phyloP scores from a whole-genome alignment of 2,888 invertebrate species.

The Anticlea derivata region DNA sequence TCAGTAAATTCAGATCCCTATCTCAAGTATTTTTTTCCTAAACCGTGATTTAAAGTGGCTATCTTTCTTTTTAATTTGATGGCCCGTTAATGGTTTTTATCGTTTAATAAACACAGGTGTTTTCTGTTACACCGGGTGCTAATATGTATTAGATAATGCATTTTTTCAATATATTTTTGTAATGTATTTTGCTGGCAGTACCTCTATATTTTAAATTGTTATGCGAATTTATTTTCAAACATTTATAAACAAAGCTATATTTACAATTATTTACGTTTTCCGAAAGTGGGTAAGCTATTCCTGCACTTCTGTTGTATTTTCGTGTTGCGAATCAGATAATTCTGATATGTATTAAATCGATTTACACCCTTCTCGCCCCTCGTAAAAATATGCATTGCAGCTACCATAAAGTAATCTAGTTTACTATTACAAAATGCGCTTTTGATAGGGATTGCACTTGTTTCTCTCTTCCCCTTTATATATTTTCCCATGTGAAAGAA shows the following conservation, averaged over 20 bases:
- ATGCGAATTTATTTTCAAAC: slow-evolving; percentile 51
- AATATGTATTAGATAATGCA: slow-evolving; percentile 51
- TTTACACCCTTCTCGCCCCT: slow-evolving; percentile 49
- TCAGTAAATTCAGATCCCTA: slow-evolving; percentile 79
- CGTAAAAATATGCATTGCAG: slow-evolving; percentile 57
- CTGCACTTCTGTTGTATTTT: slow-evolving; percentile 25
- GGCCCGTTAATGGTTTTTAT: slow-evolving; percentile 19
- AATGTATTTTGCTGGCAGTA: slow-evolving; percentile 43
- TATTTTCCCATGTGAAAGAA: slow-evolving; percentile 43
- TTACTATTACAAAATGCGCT: slow-evolving; percentile 65
- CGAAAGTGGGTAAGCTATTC: slow-evolving; percentile 38
- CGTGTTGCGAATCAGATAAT: slow-evolving; percentile 28
- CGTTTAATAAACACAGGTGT: slow-evolving; percentile 48
- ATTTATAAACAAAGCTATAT: slow-evolving; percentile 48
- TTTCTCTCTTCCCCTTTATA: slow-evolving; percentile 46
- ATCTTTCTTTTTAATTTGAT: slow-evolving; percentile 32
- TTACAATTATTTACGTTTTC: slow-evolving; percentile 40
- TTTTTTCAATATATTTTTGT: slow-evolving; percentile 35
- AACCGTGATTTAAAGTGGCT: slow-evolving; percentile 70
- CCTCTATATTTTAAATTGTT: slow-evolving; percentile 49
- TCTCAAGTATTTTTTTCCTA: slow-evolving; percentile 64
- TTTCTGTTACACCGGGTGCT: slow-evolving; percentile 47
- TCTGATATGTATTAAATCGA: slow-evolving; percentile 40
- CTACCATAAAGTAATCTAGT: slow-evolving; percentile 58
- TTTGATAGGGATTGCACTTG: slow-evolving; percentile 49